These are phyloP conservation scores for Druceiella hillmani DNA, from an alignment of 2,888 invertebrate genomes.

Conservation along the genomic window DNA sequence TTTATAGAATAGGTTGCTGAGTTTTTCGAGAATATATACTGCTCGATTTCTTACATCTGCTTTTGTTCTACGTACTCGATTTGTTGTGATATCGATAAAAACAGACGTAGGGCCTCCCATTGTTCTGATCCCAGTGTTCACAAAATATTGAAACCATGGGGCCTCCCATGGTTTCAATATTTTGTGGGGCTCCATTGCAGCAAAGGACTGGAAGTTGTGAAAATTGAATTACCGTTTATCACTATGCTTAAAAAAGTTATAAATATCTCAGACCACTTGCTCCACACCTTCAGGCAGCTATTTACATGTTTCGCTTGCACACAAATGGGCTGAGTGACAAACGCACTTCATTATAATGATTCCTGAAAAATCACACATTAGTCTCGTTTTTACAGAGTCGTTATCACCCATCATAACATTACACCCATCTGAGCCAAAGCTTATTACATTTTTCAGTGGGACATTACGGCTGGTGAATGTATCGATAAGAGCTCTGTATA, in stretches of 20 bases:
- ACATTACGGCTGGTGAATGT: slow-evolving; percentile 7
- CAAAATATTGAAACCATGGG: too few relatives aligned
- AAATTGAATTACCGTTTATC: slow-evolving; percentile 14
- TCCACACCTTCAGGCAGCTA: slow-evolving; percentile 25
- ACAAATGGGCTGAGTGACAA: slow-evolving; percentile 29
- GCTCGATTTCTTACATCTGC: too few relatives aligned
- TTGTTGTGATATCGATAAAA: too few relatives aligned
- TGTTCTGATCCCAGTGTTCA: too few relatives aligned
- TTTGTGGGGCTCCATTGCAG: too few relatives aligned
- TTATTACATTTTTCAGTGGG: slow-evolving; percentile 26
- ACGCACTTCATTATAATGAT: slow-evolving; percentile 26
- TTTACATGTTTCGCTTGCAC: slow-evolving; percentile 28
- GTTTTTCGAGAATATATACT: too few relatives aligned
- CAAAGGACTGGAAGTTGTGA: slow-evolving; percentile 17
- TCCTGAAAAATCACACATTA: slow-evolving; percentile 19
- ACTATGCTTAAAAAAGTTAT: slow-evolving; percentile 21
- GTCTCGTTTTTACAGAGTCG: slow-evolving; percentile 27
- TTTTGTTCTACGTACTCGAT: too few relatives aligned
- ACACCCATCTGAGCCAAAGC: slow-evolving; percentile 24
- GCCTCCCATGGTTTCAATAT: too few relatives aligned
- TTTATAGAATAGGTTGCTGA: too few relatives aligned
- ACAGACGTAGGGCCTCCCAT: slow-evolving; percentile 26
- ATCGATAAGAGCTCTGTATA: slow-evolving; percentile 3
- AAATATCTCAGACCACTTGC: slow-evolving; percentile 27
- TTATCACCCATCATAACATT: slow-evolving; percentile 24